Conservation (phyloP, 2,888 invertebrate species). For the Andrena trimmerana region DNA sequence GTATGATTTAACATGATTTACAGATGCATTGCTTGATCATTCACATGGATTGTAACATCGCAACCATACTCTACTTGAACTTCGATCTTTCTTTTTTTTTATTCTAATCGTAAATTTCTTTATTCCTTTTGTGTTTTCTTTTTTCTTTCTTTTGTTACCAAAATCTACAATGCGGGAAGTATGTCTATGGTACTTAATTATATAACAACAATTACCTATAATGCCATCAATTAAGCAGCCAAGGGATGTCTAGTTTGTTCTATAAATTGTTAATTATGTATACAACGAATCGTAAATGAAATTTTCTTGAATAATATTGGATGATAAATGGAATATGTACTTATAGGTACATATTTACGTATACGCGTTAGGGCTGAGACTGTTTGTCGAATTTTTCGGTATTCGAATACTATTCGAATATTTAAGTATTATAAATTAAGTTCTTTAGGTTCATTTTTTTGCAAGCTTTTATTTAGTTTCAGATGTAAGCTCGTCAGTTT, state of each 20-base stretch:
- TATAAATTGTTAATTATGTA: slow-evolving; percentile 35
- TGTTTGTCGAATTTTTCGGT: too few species aligned
- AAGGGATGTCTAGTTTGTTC: slow-evolving; percentile 18
- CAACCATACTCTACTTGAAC: slow-evolving; percentile 14
- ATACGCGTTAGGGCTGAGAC: not conserved
- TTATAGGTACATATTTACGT: slow-evolving; percentile 18
- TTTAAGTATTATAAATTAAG: too few species aligned
- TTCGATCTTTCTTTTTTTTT: slow-evolving; percentile 25
- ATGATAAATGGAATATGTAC: slow-evolving; percentile 15
- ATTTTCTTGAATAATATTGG: slow-evolving; percentile 36
- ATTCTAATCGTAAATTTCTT: slow-evolving; percentile 27
- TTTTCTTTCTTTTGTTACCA: slow-evolving; percentile 31
- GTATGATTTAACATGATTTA: slow-evolving; percentile 26
- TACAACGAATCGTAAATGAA: slow-evolving; percentile 7
- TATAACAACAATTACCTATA: slow-evolving; percentile 12
- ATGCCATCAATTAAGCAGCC: slow-evolving; percentile 27
- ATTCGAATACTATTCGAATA: too few species aligned
- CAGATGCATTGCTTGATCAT: slow-evolving; percentile 30
- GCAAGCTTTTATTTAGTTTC: too few species aligned
- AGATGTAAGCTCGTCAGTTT: too few species aligned
- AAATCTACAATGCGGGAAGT: slow-evolving; percentile 26
- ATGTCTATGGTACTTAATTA: slow-evolving; percentile 39
- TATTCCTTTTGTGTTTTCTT: slow-evolving; percentile 3
- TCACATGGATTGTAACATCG: slow-evolving; percentile 33
- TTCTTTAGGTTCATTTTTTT: too few species aligned